Conservation (phyloP, 1,140 invertebrate genomes). For the Papilio polyxenes region DNA sequence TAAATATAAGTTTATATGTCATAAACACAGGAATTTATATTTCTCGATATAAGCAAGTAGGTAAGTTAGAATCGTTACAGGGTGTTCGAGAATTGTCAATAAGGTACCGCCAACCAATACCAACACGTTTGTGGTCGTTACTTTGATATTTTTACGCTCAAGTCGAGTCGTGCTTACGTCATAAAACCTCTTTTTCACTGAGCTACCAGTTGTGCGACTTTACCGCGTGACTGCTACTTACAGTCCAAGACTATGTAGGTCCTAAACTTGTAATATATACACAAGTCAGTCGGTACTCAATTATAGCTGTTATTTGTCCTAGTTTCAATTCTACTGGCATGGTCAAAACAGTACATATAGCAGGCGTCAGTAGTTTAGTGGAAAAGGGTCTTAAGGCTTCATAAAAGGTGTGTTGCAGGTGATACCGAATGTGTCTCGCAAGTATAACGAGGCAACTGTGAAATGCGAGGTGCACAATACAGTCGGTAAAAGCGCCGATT, state of each 20-base stretch:
- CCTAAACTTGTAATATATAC: too few species aligned
- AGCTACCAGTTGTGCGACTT: not conserved
- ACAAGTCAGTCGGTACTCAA: too few species aligned
- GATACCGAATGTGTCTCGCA: constrained; percentile 90
- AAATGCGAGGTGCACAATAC: constrained; percentile 96
- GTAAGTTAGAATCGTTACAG: constrained; percentile 6
- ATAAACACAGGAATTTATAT: not conserved
- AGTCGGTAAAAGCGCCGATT: constrained; percentile 94
- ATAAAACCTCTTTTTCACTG: constrained; percentile 52
- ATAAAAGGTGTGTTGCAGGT: constrained; percentile 70
- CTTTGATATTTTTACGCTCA: constrained; percentile 33
- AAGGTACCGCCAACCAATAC: constrained; percentile 19
- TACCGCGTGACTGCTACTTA: not conserved
- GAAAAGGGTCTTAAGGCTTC: constrained; percentile 14
- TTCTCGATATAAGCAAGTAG: constrained; percentile 6
- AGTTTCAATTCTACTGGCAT: too few species aligned
- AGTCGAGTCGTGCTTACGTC: constrained; percentile 20
- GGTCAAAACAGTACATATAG: too few species aligned
- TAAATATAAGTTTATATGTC: not conserved
- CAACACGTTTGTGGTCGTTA: not conserved
- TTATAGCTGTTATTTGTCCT: too few species aligned
- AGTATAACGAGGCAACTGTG: constrained; percentile 92
- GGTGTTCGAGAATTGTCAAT: constrained; percentile 17
- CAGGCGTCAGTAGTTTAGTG: not conserved
- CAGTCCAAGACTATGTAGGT: too few species aligned